A percentile compares a stretch with the other conserved stretches of the same genome.
Conservation (phyloP, 2,888 invertebrate genomes). For the Anorthoa munda region DNA sequence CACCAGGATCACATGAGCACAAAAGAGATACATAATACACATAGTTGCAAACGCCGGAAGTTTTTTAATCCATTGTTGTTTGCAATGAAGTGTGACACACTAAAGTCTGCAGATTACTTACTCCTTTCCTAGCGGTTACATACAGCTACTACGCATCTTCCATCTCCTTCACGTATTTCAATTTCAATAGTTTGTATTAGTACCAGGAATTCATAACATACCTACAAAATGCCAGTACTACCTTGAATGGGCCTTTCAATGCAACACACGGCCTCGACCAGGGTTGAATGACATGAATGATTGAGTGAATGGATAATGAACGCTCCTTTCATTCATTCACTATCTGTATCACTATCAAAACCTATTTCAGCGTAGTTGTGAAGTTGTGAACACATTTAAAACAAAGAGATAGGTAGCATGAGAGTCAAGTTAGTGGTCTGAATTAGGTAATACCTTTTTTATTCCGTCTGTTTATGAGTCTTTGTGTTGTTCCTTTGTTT, state of each 20-base stretch:
- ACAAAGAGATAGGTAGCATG: slow-evolving; percentile 34
- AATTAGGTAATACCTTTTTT: slow-evolving; percentile 17
- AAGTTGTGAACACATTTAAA: slow-evolving; percentile 29
- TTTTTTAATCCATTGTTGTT: slow-evolving; percentile 71
- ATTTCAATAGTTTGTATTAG: slow-evolving; percentile 52
- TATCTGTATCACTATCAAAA: slow-evolving; percentile 54
- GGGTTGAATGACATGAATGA: slow-evolving; percentile 77
- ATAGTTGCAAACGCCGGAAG: slow-evolving; percentile 71
- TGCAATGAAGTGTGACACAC: slow-evolving; percentile 68
- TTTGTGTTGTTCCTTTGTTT: slow-evolving; percentile 56
- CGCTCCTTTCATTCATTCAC: slow-evolving; percentile 67
- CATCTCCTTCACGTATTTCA: slow-evolving; percentile 60
- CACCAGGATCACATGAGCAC: slow-evolving; percentile 63
- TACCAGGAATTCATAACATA: slow-evolving; percentile 68
- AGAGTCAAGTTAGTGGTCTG: background rate
- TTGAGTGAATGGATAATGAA: slow-evolving; percentile 68
- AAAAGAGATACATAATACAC: slow-evolving; percentile 41
- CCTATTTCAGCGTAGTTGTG: slow-evolving; percentile 42
- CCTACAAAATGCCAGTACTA: slow-evolving; percentile 62
- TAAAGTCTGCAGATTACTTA: slow-evolving; percentile 48
- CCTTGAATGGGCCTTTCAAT: slow-evolving; percentile 81
- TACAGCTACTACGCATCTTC: slow-evolving; percentile 40
- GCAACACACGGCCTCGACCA: slow-evolving; percentile 71
- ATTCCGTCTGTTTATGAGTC: slow-evolving; percentile 20
- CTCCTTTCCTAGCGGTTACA: slow-evolving; percentile 13